Percentiles rank a stretch among this genome's conserved stretches.
These are phyloP conservation scores for Acropora tenuis DNA, from an alignment of 64 coral and sea anemone genomes.

Conservation along the genomic window DNA sequence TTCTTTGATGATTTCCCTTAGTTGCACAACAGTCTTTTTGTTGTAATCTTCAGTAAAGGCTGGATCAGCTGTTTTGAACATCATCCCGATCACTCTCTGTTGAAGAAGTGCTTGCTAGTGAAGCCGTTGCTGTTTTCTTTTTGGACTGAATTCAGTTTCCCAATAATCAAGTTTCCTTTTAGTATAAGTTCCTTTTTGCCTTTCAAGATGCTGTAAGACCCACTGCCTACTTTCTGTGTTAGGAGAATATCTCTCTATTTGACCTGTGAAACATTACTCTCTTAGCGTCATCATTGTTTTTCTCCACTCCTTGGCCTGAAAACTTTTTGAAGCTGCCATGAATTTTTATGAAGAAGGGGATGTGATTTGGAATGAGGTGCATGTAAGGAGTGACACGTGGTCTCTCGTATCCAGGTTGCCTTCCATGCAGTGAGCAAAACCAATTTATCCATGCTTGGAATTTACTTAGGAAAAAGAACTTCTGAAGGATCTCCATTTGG, in stretches of 20 bases:
- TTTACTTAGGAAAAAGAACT: background rate
- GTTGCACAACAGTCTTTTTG: conserved; percentile 19
- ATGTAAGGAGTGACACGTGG: conserved; percentile 20
- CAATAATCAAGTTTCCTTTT: conserved; percentile 62
- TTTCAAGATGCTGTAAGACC: conserved; percentile 36
- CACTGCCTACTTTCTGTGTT: conserved; percentile 52
- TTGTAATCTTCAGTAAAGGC: conserved; percentile 16
- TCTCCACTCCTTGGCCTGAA: conserved; percentile 35
- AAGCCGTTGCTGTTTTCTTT: conserved; percentile 2
- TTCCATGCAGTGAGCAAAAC: conserved; percentile 15
- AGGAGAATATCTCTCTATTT: conserved; percentile 30
- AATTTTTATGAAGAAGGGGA: conserved; percentile 16
- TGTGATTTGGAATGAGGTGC: conserved; percentile 2
- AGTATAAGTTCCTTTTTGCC: conserved; percentile 28
- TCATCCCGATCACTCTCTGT: conserved; percentile 1
- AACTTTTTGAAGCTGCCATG: conserved; percentile 42
- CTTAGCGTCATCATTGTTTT: conserved; percentile 58
- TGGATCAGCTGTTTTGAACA: background rate
- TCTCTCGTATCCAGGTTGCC: background rate
- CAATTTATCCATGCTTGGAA: conserved; percentile 44
- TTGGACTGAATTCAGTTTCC: background rate
- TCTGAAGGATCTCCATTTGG: background rate
- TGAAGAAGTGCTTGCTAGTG: background rate
- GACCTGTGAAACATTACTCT: conserved; percentile 35
- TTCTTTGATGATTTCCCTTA: conserved; percentile 59